Evolutionary conservation across 2,888 invertebrate genomes (phyloP).

Genomic region (Lasioglossum malachurum): DNA sequence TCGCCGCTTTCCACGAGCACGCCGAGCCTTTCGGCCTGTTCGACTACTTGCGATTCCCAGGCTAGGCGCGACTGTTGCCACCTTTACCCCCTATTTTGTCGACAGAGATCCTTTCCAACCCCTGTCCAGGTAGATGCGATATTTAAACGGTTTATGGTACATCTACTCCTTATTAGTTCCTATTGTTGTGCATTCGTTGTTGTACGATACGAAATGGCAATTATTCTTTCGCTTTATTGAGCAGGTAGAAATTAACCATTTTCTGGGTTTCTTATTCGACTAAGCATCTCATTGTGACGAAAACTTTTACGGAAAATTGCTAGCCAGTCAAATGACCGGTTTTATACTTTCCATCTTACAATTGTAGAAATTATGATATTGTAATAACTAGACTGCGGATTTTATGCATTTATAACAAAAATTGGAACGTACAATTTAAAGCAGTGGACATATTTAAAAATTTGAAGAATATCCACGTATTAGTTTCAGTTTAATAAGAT

Average conservation of each 20-base stretch:
- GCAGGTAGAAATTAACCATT: not conserved
- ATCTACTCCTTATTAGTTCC: not conserved
- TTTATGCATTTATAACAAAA: too few species aligned
- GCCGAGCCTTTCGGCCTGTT: constrained; percentile 20
- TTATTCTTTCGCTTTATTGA: not conserved
- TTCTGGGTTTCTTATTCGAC: not conserved
- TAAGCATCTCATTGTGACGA: not conserved
- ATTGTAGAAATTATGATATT: too few species aligned
- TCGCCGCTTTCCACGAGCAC: constrained; percentile 42
- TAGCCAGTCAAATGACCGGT: too few species aligned
- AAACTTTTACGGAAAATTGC: not conserved
- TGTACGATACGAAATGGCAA: not conserved
- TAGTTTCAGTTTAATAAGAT: too few species aligned
- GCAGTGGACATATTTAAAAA: too few species aligned
- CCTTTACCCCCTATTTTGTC: not conserved
- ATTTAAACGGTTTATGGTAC: not conserved
- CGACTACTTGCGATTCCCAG: constrained; percentile 29
- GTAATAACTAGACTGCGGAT: too few species aligned
- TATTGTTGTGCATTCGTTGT: not conserved
- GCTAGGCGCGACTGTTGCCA: not conserved
- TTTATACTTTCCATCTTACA: too few species aligned
- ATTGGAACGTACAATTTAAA: too few species aligned
- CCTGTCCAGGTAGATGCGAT: not conserved
- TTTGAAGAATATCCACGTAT: too few species aligned
- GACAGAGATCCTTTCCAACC: not conserved